Conservation (phyloP, 2,113 vertebrate genomes). For the Odobenus rosmarus region DNA sequence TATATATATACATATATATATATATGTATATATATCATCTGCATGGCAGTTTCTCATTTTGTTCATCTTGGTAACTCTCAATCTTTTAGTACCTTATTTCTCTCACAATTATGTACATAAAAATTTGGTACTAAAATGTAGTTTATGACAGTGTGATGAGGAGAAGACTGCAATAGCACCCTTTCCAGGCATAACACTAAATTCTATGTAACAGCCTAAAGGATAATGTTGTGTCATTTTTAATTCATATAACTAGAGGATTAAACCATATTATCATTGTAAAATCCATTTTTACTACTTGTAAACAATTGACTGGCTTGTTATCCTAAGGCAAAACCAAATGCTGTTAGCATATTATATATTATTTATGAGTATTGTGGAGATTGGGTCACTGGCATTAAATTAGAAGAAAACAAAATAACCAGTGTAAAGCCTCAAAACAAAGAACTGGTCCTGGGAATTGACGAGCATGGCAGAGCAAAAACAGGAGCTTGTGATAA, state of each 20-base stretch:
- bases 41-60: neutral
- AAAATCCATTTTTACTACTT: slow-evolving; percentile 80
- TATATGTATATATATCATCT: neutral
- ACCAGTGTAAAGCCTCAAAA: neutral
- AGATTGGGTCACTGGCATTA: neutral
- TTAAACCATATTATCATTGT: slow-evolving; percentile 73
- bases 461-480: neutral
- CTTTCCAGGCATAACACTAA: slow-evolving; percentile 64
- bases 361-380: neutral
- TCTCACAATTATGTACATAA: slow-evolving; percentile 47
- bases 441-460: neutral
- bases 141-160: slow-evolving; percentile 60
- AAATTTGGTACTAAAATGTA: slow-evolving; percentile 61
- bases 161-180: slow-evolving; percentile 52
- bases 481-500: neutral
- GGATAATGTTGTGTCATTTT: slow-evolving; percentile 77
- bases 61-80: slow-evolving; percentile 37
- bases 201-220: slow-evolving; percentile 73
- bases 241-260: slow-evolving; percentile 75
- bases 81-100: slow-evolving; percentile 49
- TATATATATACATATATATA: neutral
- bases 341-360: slow-evolving; percentile 53
- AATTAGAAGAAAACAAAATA: slow-evolving; percentile 32
- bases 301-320: slow-evolving; percentile 67
- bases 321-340: slow-evolving; percentile 58